Percentiles rank a stretch among this genome's conserved stretches.
These are phyloP conservation scores for Alfaro cultratus DNA, from an alignment of 2,797 vertebrate species.

Conservation along the genomic window DNA sequence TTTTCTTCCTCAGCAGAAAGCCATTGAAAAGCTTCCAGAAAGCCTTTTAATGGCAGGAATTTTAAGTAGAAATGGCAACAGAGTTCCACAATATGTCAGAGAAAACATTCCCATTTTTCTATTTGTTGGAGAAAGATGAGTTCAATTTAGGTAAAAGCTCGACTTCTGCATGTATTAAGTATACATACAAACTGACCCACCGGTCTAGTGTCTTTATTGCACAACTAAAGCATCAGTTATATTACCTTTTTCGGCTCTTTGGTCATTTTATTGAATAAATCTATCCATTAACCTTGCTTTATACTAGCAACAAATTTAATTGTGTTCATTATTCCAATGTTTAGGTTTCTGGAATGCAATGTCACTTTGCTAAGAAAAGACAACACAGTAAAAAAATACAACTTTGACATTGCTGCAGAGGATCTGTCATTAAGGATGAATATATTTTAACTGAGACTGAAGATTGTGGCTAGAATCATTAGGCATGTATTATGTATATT, in stretches of 20 bases:
- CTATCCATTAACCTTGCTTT: neutral
- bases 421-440: neutral
- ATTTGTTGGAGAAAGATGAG: neutral
- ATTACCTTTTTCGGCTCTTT: too few relatives aligned
- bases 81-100: neutral
- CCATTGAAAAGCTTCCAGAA: neutral
- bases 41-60: neutral
- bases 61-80: neutral
- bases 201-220: neutral
- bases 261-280: neutral
- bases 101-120: neutral
- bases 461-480: neutral
- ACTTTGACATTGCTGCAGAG: neutral
- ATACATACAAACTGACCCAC: neutral
- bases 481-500: neutral
- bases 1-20: neutral
- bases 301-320: neutral
- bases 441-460: neutral
- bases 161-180: neutral
- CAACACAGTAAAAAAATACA: neutral
- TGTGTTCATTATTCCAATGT: neutral
- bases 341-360: neutral
- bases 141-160: constrained; percentile 1
- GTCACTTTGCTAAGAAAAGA: neutral
- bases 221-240: neutral